Conservation (phyloP, 2,113 vertebrate genomes). For the Triplophysa tibetana region DNA sequence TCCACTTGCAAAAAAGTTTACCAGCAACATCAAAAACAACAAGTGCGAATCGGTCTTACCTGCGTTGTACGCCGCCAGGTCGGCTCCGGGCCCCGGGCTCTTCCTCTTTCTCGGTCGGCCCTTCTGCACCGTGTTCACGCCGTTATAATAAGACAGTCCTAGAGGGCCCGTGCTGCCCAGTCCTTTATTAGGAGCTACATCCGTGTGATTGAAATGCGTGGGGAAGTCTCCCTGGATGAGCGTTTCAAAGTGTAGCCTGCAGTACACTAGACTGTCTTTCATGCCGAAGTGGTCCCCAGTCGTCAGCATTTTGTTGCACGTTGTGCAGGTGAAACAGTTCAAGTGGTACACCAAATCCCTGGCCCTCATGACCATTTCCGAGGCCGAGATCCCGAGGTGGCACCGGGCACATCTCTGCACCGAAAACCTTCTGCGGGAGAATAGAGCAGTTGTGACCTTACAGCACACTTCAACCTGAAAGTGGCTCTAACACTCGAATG, state of each 20-base stretch:
- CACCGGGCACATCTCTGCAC: slow-evolving; percentile 97
- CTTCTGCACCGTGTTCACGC: slow-evolving; percentile 96
- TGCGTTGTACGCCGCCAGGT: slow-evolving; percentile 95
- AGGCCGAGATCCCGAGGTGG: slow-evolving; percentile 98
- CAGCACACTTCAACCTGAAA: slow-evolving; percentile 15
- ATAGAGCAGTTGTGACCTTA: slow-evolving; percentile 5
- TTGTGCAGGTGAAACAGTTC: slow-evolving; percentile 98
- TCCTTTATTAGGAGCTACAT: slow-evolving; percentile 88
- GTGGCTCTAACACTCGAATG: not conserved
- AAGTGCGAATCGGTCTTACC: slow-evolving; percentile 74
- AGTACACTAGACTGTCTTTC: slow-evolving; percentile 99
- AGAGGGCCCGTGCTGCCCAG: slow-evolving; percentile 86
- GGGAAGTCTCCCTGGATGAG: slow-evolving; percentile 97
- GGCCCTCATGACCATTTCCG: slow-evolving; percentile 99
- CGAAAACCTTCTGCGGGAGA: slow-evolving; percentile 91
- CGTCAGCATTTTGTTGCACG: slow-evolving; percentile 98
- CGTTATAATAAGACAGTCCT: slow-evolving; percentile 97
- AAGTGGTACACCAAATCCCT: slow-evolving; percentile 98
- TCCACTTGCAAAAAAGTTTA: not conserved
- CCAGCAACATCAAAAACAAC: slow-evolving; percentile 22
- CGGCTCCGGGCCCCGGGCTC: slow-evolving; percentile 91
- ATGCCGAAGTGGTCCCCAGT: slow-evolving; percentile 99
- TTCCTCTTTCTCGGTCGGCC: slow-evolving; percentile 96
- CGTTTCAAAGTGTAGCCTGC: slow-evolving; percentile 97
- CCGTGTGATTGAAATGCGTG: slow-evolving; percentile 91